Evolutionary conservation across 2,113 vertebrate genomes (phyloP), one percentile per base, ranked within the genome.

Genomic region (Aythya baeri): DNA sequence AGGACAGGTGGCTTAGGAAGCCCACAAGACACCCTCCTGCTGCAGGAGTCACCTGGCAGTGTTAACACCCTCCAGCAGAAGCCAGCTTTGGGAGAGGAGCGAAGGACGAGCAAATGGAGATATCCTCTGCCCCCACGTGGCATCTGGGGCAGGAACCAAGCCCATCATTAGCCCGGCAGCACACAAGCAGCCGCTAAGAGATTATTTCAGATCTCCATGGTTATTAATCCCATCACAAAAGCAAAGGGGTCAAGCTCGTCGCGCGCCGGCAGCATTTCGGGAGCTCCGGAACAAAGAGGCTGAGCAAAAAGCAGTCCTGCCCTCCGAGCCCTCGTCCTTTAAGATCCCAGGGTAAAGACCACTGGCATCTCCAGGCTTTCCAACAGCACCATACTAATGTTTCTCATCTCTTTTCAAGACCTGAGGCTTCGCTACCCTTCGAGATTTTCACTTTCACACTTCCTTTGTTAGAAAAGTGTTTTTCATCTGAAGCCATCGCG

Each of bases 11-110:
- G 73, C 36, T 58, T 20, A 2, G 9, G 54, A 61, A 63, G 25
- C 41, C 44, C 18, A 49, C 16, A 14, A 16, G 3, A 2, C 41
- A 22, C 22, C 52, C 66, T 11, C 4, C 67, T 27, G 26, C 43
- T 9, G 15, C 13, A 32, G 3, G n/a, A 86, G 27, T 10, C 66
- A 29, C 7, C 12, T 3, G 55, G 17, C 13, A 23, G 26, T 0
- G 2, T 27, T 32, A 43, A 73, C 67, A 43, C 4, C n/a, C 55
- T 44, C n/a, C 27, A 11, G 55, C 1, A 81, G 17, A 65, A 59
- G 44, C 38, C 8, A 2, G 7, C 25, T 78, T 57, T 11, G 17
- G 49, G 43, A n/a, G 32, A 67, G 6, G 18, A 76, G 21, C 2
- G 17, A 86, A 95, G 83, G 68, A 36, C 70, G 0, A 80, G 11